Conservation (phyloP, 2,797 vertebrate genomes). For the Psittacula echo region DNA sequence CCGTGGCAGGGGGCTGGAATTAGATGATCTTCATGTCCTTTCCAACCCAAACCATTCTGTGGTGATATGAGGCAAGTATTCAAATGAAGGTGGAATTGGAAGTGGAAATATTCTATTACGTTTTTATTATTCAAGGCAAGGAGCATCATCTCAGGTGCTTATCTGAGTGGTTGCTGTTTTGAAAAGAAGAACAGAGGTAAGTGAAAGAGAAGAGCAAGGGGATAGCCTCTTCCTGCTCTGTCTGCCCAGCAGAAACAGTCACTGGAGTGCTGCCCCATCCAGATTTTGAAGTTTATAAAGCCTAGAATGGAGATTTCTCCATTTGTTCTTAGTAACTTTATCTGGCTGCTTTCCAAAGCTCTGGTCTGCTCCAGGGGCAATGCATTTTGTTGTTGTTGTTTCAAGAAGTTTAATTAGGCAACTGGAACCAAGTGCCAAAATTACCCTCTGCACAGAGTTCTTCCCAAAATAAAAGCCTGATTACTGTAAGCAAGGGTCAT, state of each 20-base stretch:
- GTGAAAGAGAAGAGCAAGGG: neutral
- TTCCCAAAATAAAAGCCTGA: constrained; percentile 16
- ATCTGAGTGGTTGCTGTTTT: neutral
- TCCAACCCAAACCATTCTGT: neutral
- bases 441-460: neutral
- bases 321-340: neutral
- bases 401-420: neutral
- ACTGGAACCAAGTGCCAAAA: neutral
- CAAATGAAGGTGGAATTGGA: neutral
- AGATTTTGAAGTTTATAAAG: neutral
- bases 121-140: neutral
- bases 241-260: neutral
- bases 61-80: neutral
- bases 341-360: constrained; percentile 4
- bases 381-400: constrained; percentile 12
- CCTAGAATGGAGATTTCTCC: neutral
- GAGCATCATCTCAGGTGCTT: neutral
- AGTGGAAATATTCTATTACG: neutral
- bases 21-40: neutral
- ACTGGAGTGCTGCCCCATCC: neutral
- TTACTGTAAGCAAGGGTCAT: neutral
- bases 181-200: neutral
- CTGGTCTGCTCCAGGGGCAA: neutral
- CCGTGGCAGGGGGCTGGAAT: neutral
- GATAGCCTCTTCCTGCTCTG: neutral